Conservation (phyloP, 2,113 vertebrate species). For the Ammodytes dubius region DNA sequence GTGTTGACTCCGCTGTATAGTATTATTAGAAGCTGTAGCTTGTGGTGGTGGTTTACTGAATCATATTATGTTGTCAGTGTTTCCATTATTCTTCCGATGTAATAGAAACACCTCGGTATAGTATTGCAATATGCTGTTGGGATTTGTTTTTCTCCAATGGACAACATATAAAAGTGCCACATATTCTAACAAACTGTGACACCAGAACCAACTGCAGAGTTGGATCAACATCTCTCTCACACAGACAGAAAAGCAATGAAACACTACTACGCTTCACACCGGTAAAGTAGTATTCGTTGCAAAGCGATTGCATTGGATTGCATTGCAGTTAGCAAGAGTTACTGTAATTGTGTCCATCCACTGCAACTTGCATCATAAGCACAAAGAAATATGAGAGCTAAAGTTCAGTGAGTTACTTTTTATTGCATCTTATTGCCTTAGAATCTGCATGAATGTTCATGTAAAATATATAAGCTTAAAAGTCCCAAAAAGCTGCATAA, state of each 20-base stretch:
- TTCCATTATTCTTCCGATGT: constrained; percentile 31
- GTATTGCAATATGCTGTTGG: constrained; percentile 3
- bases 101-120: constrained; percentile 15
- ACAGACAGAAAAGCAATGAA: neutral
- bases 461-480: neutral
- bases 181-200: neutral
- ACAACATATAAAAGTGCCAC: constrained; percentile 10
- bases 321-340: constrained; percentile 17
- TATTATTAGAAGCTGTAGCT: constrained; percentile 32
- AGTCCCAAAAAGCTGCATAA: neutral
- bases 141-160: neutral
- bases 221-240: constrained; percentile 11
- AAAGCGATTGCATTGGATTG: constrained; percentile 7
- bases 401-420: constrained; percentile 14
- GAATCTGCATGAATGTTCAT: neutral
- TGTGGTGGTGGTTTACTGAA: constrained; percentile 1
- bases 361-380: constrained; percentile 15
- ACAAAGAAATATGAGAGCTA: constrained; percentile 12
- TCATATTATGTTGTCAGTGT: constrained; percentile 24
- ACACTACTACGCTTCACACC: neutral
- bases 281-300: constrained; percentile 1
- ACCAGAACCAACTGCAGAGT: constrained; percentile 6
- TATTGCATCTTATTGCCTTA: neutral
- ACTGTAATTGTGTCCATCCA: neutral
- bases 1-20: constrained; percentile 6